Conservation (phyloP, 2,797 vertebrate species). For the Labroides dimidiatus region DNA sequence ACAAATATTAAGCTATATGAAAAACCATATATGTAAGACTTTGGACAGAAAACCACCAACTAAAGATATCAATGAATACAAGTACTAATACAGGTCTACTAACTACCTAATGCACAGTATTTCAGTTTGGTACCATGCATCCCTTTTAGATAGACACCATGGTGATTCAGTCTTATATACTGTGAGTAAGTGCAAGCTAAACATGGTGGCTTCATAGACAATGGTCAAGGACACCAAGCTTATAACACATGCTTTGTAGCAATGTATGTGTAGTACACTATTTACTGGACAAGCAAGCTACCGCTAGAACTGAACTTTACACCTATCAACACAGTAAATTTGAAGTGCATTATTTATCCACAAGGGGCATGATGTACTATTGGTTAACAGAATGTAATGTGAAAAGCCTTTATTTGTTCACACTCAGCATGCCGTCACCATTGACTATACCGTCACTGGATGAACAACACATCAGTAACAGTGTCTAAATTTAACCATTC, state of each 20-base stretch:
- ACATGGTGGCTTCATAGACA: constrained; percentile 54
- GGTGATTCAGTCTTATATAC: constrained; percentile 46
- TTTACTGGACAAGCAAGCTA: constrained; percentile 63
- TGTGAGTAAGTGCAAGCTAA: constrained; percentile 57
- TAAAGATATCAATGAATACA: constrained; percentile 64
- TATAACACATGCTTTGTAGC: constrained; percentile 67
- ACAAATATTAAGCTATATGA: constrained; percentile 72
- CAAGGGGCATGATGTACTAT: constrained; percentile 48
- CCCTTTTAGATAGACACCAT: constrained; percentile 44
- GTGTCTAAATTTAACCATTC: constrained; percentile 38
- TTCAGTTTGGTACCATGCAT: constrained; percentile 49
- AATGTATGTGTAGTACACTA: constrained; percentile 62
- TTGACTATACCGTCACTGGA: constrained; percentile 22
- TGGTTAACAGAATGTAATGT: constrained; percentile 39
- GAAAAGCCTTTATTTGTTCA: constrained; percentile 33
- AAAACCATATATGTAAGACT: constrained; percentile 65
- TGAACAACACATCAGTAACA: constrained; percentile 39
- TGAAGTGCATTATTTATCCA: constrained; percentile 62
- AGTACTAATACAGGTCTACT: constrained; percentile 60
- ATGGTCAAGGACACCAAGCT: constrained; percentile 53
- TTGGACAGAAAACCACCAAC: constrained; percentile 61
- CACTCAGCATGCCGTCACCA: constrained; percentile 15
- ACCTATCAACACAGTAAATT: constrained; percentile 52
- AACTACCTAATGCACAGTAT: constrained; percentile 54
- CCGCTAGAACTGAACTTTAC: constrained; percentile 61